These are phyloP conservation scores for Chionoecetes opilio DNA, from an alignment of 1,140 invertebrate species.

Conservation along the genomic window DNA sequence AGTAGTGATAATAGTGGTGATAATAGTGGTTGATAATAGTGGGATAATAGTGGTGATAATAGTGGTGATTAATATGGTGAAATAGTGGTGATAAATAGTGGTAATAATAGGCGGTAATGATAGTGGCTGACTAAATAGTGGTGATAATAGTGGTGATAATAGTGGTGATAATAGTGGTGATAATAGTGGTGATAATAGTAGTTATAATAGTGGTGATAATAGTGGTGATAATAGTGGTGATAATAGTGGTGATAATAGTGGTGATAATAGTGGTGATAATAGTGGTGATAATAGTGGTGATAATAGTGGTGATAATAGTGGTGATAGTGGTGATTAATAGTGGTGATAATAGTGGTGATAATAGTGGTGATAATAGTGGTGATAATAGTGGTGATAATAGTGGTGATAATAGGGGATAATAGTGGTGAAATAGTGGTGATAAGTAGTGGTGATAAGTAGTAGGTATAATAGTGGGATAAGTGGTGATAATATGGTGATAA, in stretches of 20 bases:
- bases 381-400: conserved; percentile 14
- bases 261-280: neutral
- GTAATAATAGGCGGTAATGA: neutral
- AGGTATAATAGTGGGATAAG: too few relatives aligned
- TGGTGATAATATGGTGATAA: too few relatives aligned
- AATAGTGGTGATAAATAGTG: neutral
- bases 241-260: neutral
- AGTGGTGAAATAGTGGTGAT: conserved; percentile 4
- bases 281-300: neutral
- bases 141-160: too few relatives aligned
- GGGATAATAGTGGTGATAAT: too few relatives aligned
- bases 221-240: neutral
- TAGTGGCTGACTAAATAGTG: neutral
- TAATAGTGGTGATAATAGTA: too few relatives aligned
- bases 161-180: too few relatives aligned
- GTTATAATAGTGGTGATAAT: neutral
- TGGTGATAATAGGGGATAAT: conserved; percentile 13
- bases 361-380: conserved; percentile 22
- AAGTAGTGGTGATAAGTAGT: too few relatives aligned
- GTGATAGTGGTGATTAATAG: too few relatives aligned
- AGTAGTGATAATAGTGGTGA: too few relatives aligned
- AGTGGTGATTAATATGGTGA: too few relatives aligned
- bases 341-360: conserved; percentile 31
- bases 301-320: neutral
- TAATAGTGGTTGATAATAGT: too few relatives aligned